Evolutionary conservation across 2,113 vertebrate species (phyloP), one percentile per base, ranked within the genome.

Genomic region (Felis chaus): DNA sequence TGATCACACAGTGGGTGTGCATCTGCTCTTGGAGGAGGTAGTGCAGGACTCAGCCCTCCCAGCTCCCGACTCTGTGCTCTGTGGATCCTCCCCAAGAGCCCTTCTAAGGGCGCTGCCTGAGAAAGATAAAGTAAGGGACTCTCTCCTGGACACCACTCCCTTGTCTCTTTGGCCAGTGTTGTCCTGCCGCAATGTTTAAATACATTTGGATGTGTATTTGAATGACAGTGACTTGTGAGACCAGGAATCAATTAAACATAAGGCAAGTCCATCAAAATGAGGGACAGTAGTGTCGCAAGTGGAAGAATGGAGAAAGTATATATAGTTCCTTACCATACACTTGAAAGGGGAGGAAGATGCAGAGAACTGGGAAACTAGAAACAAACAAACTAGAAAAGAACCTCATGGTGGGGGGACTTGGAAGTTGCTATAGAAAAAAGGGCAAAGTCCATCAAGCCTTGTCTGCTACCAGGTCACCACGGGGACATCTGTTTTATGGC

Each of bases 1-100:
- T 6, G 45, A 19, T 5, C 2, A 15, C 2, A 0, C 10, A 7
- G 41, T 21, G 55, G 74, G 29, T 36, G 19, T 12, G 6, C 29
- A 16, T 53, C 29, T 50, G 15, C 8, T 65, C 39, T 36, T 23
- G 29, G n/a, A 71, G 41, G 3, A 53, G 33, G 55, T 12, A 2
- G 12, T 13, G 18, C 9, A 10, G n/a, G 50, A 4, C 12, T 10
- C 3, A 29, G 18, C 53, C 55, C 29, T 3, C 18, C 83, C 6
- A 45, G 50, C 36, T 81, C 31, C 53, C 18, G 4, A 41, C 69
- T 73, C 14, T 0, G 1, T 3, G 41, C 69, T 73, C 10, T 0
- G 1, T 3, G 41, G n/a, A 7, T 21, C 50, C 3, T 5, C 8
- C 6, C 31, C 13, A 15, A 15, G 7, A 71, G 39, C 29, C 50